phyloP scores from a whole-genome alignment of 2,113 vertebrate species.

The Hemibagrus wyckioides region DNA sequence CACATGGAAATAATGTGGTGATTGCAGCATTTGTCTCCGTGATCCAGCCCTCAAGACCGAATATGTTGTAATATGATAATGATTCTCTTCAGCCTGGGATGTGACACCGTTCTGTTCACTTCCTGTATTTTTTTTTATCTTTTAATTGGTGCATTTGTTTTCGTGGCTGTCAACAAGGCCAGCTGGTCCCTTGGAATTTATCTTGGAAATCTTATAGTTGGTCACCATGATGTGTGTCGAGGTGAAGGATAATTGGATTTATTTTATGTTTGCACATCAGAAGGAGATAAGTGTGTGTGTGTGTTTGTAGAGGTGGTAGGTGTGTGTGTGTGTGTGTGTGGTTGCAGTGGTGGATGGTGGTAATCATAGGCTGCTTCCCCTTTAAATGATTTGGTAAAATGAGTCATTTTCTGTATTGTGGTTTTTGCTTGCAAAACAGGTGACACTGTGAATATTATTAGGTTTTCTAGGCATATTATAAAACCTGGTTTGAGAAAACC shows the following conservation, averaged over 20 bases:
- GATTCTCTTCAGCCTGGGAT: not conserved
- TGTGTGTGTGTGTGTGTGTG: not conserved
- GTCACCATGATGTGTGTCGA: conserved; percentile 21
- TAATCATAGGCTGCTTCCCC: conserved; percentile 30
- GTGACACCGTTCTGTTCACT: conserved; percentile 24
- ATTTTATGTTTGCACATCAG: conserved; percentile 33
- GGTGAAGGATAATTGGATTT: conserved; percentile 49
- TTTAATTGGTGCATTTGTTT: conserved; percentile 10
- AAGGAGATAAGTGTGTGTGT: conserved; percentile 20
- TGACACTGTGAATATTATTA: not conserved
- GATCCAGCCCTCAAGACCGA: not conserved
- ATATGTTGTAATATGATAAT: conserved; percentile 18
- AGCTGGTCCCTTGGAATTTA: conserved; percentile 38
- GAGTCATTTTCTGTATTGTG: not conserved
- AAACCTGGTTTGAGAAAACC: not conserved
- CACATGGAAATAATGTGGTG: not conserved
- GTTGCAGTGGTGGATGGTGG: not conserved
- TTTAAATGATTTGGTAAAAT: conserved; percentile 15
- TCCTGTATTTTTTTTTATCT: not conserved
- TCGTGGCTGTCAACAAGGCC: conserved; percentile 8
- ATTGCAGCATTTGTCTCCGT: not conserved
- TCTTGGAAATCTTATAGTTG: conserved; percentile 31
- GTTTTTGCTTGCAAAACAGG: not conserved
- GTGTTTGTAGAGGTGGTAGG: not conserved
- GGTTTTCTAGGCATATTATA: not conserved